Evolutionary conservation across 2,888 invertebrate genomes (phyloP).

Genomic region (Helleia helle): DNA sequence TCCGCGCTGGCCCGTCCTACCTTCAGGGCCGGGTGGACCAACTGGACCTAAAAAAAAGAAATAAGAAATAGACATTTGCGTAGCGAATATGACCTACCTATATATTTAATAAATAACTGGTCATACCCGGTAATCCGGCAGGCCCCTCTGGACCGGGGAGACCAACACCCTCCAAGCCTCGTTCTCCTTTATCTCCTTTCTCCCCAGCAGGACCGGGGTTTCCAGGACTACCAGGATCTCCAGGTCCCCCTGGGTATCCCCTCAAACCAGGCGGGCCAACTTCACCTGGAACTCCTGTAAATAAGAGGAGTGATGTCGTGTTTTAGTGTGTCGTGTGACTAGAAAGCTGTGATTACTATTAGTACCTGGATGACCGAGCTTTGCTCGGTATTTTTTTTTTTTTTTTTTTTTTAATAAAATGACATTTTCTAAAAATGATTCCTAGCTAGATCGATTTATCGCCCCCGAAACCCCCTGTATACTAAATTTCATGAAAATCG

Average conservation of each 20-base stretch:
- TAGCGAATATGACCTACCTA: not conserved
- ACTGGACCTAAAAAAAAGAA: conserved; percentile 34
- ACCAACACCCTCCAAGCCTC: conserved; percentile 81
- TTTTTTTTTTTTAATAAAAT: too few species aligned
- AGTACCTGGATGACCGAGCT: too few species aligned
- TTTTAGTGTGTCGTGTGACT: too few species aligned
- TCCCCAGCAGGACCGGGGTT: conserved; percentile 75
- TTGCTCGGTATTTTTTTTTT: too few species aligned
- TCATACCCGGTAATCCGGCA: conserved; percentile 80
- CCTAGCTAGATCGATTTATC: too few species aligned
- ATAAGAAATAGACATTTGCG: not conserved
- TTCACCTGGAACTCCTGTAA: conserved; percentile 76
- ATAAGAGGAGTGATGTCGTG: too few species aligned
- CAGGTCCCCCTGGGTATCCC: conserved; percentile 83
- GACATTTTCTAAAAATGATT: too few species aligned
- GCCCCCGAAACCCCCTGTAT: too few species aligned
- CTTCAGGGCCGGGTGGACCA: conserved; percentile 82
- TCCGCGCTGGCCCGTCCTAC: conserved; percentile 84
- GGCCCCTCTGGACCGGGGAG: conserved; percentile 82
- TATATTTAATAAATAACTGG: too few species aligned
- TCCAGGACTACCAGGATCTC: conserved; percentile 80
- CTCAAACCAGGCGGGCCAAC: conserved; percentile 78
- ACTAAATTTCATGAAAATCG: too few species aligned
- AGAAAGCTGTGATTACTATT: too few species aligned
- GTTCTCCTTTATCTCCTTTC: conserved; percentile 83